Evolutionary conservation across 2,113 vertebrate genomes (phyloP), one percentile per base, ranked within the genome.

Genomic region (Oncorhynchus mykiss): DNA sequence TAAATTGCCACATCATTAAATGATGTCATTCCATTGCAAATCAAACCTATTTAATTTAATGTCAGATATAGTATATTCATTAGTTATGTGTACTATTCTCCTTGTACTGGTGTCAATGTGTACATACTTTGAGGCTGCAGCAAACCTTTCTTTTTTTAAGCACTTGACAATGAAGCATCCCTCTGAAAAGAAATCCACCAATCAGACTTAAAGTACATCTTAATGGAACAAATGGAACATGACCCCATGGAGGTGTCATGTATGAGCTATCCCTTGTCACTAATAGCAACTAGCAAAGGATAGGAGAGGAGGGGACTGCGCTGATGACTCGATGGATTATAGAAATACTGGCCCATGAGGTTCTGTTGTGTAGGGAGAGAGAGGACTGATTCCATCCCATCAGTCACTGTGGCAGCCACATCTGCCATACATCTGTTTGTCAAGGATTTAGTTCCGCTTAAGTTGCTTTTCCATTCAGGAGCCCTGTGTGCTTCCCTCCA

Each of bases 371-470:
- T 18, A 14, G 51, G 51, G 51, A 48, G 65, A 67, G 54, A 59
- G 79, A 82, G 74, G 80, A 74, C 16, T 64, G 65, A 60, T 62
- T 66, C 82, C 60, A 51, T 78, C 78, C 75, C 85, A 74, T 69
- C 85, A 83, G 86, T 80, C 78, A 77, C 78, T 85, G 84, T 78
- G 82, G 85, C 72, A 49, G 87, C 79, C 82, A 89, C 90, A 91
- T 90, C 90, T 90, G 86, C 86, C 85, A 80, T 86, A 89, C 90
- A 91, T 90, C 88, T 93, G 89, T 89, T 88, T 86, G 80, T 77
- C 84, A 79, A 84, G 78, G 88, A 90, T 90, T 90, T 92, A 89
- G 85, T 81, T 89, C 81, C 54, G 82, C 87, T 86, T 90, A 90
- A 84, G 80, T 90, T 89, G 78, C 78, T 89, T 87, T 86, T 70